phyloP scores from a whole-genome alignment of 2,113 vertebrate genomes.

The Lipophrys pholis region DNA sequence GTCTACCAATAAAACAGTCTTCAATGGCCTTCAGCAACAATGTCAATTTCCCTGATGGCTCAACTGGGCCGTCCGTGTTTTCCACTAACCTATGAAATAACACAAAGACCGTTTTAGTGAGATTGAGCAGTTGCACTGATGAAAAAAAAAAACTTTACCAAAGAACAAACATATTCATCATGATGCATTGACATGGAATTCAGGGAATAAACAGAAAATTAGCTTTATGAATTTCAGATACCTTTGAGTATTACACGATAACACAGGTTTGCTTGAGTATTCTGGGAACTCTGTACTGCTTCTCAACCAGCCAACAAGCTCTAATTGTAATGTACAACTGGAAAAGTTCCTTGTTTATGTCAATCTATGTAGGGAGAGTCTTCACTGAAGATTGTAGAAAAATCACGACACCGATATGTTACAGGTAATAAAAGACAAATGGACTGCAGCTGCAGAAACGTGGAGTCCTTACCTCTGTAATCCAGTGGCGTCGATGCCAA shows the following conservation, averaged over 20 bases:
- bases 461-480: conserved; percentile 78
- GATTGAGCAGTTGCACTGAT: no score
- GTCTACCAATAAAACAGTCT: conserved; percentile 77
- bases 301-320: neutral
- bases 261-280: no score
- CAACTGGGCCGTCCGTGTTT: conserved; percentile 28
- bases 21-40: conserved; percentile 64
- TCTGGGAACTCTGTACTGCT: neutral
- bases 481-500: conserved; percentile 76
- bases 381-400: neutral
- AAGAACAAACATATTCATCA: no score
- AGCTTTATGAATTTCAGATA: no score
- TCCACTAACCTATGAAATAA: conserved; percentile 61
- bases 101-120: neutral
- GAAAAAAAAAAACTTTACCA: no score
- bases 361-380: neutral
- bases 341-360: neutral
- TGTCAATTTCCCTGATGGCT: conserved; percentile 33
- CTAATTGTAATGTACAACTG: neutral
- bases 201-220: no score
- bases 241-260: no score
- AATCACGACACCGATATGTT: neutral
- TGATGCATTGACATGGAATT: no score
- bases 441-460: neutral
- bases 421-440: neutral